Evolutionary conservation across 2,888 invertebrate genomes (phyloP), one percentile per base, ranked within the genome.

Genomic region (Perdita meconis): DNA sequence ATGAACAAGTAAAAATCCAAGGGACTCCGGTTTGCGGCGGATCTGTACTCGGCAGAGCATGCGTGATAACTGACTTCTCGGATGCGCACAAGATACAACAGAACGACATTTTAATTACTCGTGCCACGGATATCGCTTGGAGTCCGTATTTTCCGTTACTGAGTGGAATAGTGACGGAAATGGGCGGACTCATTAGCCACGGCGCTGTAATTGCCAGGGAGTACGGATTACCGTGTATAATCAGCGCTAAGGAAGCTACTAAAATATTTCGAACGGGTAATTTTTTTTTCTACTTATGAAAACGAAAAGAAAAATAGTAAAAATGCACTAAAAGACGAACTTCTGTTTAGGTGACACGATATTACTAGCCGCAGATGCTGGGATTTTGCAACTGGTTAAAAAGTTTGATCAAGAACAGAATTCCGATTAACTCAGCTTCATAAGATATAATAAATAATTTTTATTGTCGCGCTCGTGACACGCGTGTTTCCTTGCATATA

Each of bases 151-250:
- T 97, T 91, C 96, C 97, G 0, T 94, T 97, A 57, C 90, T 97
- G 19, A 93, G 95, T 0, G 97, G 97, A 8, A 94, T 97, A 57
- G 95, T 96, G 8, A 97, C 97, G 0, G 97, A 97, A 91, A 93
- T 97, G 0, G 97, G 97, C 0, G 97, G 97, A 34, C 93, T 97
- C 2, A 95, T 97, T 83, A 97, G 97, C 40, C 97, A 97, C 88
- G 97, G 97, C 59, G 97, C 97, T 40, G 97, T 97, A 0, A 96
- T 97, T 51, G 97, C 97, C 0, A 93, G 97, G 78, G 97, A 97
- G 92, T 97, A 96, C 90, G 97, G 97, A 0, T 90, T 97, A 44
- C 97, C 97, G 0, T 97, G 97, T 89, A 94, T 97, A 36, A 96
- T 97, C n/a, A 96, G 96, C 42, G 96, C 95, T 0, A 92, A 93